Evolutionary conservation across 2,797 vertebrate species (phyloP).

Genomic region (Micrastur ruficollis): DNA sequence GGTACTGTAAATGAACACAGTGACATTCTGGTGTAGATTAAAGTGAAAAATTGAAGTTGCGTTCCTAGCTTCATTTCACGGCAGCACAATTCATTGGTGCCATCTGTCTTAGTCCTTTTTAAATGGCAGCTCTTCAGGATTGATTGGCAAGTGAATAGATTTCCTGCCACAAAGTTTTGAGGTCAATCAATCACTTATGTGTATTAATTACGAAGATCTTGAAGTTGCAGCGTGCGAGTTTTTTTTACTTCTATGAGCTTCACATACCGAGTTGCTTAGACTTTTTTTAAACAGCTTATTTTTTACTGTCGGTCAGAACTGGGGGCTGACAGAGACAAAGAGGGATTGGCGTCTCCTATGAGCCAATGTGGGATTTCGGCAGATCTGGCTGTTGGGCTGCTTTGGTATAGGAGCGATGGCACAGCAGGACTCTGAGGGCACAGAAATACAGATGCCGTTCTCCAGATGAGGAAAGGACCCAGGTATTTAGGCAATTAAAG

Average conservation of each 20-base stretch:
- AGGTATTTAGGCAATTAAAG: neutral
- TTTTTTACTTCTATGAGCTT: neutral
- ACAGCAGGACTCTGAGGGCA: neutral
- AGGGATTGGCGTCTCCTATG: neutral
- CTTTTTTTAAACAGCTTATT: neutral
- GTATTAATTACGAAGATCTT: constrained; percentile 35
- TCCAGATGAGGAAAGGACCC: neutral
- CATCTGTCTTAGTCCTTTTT: constrained; percentile 57
- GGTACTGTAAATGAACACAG: neutral
- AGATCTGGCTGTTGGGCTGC: rapidly evolving
- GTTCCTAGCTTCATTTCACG: neutral
- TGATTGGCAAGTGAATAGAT: constrained; percentile 65
- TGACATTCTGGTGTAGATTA: neutral
- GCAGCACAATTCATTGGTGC: neutral
- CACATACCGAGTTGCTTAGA: neutral
- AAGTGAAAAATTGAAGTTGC: constrained; percentile 17
- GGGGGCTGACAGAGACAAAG: neutral
- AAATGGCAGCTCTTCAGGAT: constrained; percentile 34
- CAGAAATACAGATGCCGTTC: neutral
- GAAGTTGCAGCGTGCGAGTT: neutral
- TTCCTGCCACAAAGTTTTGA: constrained; percentile 65
- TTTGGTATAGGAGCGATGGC: rapidly evolving
- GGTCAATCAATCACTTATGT: constrained; percentile 62
- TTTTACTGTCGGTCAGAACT: neutral
- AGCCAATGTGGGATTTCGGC: neutral